Conservation (phyloP, 2,113 vertebrate species). For the Peucedramus taeniatus region DNA sequence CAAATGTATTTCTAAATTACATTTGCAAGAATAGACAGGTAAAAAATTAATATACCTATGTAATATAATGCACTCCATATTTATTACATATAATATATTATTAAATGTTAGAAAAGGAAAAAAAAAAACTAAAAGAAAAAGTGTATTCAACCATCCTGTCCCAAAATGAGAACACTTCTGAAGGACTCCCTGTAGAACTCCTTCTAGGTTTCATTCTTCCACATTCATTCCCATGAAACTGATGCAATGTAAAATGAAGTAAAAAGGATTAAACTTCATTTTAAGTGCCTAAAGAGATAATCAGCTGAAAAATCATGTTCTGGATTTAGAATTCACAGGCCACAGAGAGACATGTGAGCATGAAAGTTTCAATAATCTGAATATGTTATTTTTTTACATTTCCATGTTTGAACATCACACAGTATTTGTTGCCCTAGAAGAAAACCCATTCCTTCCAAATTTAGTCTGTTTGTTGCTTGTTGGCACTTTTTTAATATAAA, state of each 20-base stretch:
- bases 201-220: background rate
- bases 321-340: background rate
- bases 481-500: background rate
- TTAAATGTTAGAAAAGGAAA: background rate
- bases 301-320: background rate
- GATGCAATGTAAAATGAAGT: background rate
- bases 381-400: background rate
- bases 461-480: background rate
- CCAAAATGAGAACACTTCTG: background rate
- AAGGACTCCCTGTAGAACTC: background rate
- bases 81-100: background rate
- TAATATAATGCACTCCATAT: background rate
- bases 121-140: background rate
- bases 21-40: background rate
- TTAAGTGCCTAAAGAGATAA: background rate
- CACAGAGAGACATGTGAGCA: accelerated
- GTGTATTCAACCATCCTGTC: background rate
- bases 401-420: background rate
- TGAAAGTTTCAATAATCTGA: background rate
- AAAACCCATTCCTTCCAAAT: background rate
- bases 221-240: background rate
- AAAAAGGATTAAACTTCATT: background rate
- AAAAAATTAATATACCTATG: background rate
- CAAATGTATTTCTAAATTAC: background rate
- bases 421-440: background rate